Percentiles rank a stretch among this genome's conserved stretches.
These are phyloP conservation scores for Capitella teleta DNA, from an alignment of 1,140 invertebrate species.

Conservation along the genomic window DNA sequence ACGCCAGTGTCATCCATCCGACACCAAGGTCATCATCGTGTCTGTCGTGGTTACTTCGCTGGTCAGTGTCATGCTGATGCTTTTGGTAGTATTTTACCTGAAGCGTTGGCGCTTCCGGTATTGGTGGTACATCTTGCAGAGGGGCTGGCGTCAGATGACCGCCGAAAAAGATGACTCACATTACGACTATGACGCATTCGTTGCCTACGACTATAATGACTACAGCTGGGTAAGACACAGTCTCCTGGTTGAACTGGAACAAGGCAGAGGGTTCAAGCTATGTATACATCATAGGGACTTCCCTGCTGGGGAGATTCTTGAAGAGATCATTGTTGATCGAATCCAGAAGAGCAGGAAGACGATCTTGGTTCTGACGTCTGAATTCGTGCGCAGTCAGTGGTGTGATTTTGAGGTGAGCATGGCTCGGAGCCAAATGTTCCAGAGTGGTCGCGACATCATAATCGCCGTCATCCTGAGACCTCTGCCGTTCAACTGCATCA, in stretches of 20 bases:
- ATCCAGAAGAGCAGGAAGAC: conserved; percentile 13
- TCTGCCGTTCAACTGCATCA: too few relatives aligned
- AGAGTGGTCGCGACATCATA: background rate
- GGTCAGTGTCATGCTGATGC: too few relatives aligned
- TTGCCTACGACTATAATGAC: conserved; percentile 1
- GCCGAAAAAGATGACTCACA: too few relatives aligned
- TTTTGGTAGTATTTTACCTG: too few relatives aligned
- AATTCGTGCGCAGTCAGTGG: conserved; percentile 6
- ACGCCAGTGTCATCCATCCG: too few relatives aligned
- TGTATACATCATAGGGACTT: conserved; percentile 6
- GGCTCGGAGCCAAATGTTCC: background rate
- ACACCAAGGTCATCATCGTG: too few relatives aligned
- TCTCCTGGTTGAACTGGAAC: conserved; percentile 1
- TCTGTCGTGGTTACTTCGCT: too few relatives aligned
- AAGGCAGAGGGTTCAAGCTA: background rate
- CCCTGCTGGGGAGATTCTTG: background rate
- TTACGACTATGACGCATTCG: background rate
- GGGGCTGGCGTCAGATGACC: too few relatives aligned
- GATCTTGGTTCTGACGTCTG: background rate
- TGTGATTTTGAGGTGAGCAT: conserved; percentile 5
- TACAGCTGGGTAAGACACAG: background rate
- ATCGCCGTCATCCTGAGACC: background rate
- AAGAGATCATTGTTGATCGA: conserved; percentile 1
- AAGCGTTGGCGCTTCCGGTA: too few relatives aligned
- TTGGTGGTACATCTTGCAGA: too few relatives aligned